Conservation (phyloP, 2,113 vertebrate genomes). For the Apteryx mantelli region DNA sequence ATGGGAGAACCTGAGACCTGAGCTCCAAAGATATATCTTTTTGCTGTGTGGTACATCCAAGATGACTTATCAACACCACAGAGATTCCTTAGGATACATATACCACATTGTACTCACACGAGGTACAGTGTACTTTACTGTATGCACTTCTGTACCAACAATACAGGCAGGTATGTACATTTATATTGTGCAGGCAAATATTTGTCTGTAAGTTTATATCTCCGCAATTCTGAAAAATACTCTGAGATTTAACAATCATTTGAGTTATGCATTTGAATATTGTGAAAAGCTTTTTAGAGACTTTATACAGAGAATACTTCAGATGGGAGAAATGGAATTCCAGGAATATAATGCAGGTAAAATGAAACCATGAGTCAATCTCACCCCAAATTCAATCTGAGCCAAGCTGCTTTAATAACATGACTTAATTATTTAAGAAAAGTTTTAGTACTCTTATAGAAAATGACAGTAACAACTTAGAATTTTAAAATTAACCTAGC, state of each 20-base stretch:
- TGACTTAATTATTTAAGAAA: background rate
- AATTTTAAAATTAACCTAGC: background rate
- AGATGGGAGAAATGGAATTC: background rate
- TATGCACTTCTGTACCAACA: background rate
- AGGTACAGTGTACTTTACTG: background rate
- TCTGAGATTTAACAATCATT: background rate
- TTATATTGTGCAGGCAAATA: accelerated
- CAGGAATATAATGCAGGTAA: background rate
- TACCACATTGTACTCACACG: background rate
- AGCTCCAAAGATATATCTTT: background rate
- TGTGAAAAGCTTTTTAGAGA: background rate
- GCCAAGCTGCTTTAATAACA: background rate
- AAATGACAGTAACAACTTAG: background rate
- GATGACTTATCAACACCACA: accelerated
- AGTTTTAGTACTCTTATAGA: background rate
- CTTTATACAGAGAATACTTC: background rate
- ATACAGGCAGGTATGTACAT: accelerated
- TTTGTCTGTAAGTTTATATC: background rate
- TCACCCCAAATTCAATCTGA: background rate
- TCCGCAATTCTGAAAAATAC: background rate
- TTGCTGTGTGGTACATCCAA: background rate
- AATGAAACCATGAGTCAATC: background rate
- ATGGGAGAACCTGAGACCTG: background rate
- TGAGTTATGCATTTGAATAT: background rate
- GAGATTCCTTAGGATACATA: accelerated